A percentile compares a stretch with the other conserved stretches of the same genome.
Evolutionary conservation across 2,888 invertebrate genomes (phyloP).

Genomic region (Trissolcus brochymenae): DNA sequence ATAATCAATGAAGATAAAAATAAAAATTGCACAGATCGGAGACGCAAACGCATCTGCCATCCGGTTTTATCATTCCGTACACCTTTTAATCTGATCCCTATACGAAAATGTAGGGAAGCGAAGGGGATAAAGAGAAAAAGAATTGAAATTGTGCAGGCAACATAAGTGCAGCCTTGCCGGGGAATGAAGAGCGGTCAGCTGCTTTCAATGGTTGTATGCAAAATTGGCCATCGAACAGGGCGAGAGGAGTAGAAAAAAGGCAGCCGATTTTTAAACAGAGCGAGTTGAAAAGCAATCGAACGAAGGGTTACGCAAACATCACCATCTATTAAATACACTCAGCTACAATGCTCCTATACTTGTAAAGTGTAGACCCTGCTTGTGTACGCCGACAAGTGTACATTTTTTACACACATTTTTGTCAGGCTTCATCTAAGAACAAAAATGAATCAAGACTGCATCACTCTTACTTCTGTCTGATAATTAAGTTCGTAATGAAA

Average conservation of each 20-base stretch:
- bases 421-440: no score
- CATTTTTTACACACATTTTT: conserved; percentile 1
- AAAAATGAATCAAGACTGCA: no score
- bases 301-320: conserved; percentile 33
- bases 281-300: conserved; percentile 27
- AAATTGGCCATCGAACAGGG: conserved; percentile 48
- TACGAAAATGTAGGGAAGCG: conserved; percentile 58
- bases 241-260: conserved; percentile 11
- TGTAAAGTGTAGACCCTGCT: conserved; percentile 12
- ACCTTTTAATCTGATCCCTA: conserved; percentile 68
- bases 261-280: conserved; percentile 24
- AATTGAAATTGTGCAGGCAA: conserved; percentile 58
- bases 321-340: conserved; percentile 38
- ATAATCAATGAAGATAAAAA: conserved; percentile 16
- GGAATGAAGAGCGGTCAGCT: conserved; percentile 67
- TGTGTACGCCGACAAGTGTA: conserved; percentile 33
- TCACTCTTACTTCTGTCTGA: neutral
- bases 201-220: conserved; percentile 59
- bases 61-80: conserved; percentile 70
- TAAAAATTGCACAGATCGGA: conserved; percentile 19
- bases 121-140: conserved; percentile 57
- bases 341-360: conserved; percentile 26
- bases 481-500: conserved; percentile 15
- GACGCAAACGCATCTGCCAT: conserved; percentile 67
- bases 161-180: conserved; percentile 48